Percentiles rank a stretch among this genome's conserved stretches.
Evolutionary conservation across 2,797 vertebrate genomes (phyloP).

Genomic region (Moxostoma hubbsi): DNA sequence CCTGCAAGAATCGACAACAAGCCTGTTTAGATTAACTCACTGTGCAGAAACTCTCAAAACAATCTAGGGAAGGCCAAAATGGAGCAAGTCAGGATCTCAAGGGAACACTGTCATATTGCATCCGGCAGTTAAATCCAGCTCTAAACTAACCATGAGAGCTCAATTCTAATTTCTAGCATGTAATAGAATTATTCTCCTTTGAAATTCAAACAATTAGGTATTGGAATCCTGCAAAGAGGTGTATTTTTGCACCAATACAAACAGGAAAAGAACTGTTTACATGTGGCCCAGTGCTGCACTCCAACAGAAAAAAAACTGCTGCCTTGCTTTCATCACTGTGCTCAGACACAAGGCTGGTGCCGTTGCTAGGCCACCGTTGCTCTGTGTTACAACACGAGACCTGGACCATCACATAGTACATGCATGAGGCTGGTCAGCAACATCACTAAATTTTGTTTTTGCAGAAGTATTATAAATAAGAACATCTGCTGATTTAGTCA

Average conservation of each 20-base stretch:
- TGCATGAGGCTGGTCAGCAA: constrained; percentile 25
- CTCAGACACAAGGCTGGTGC: constrained; percentile 54
- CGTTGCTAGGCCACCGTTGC: constrained; percentile 64
- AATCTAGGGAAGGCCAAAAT: neutral
- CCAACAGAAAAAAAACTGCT: constrained; percentile 26
- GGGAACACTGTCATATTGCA: constrained; percentile 18
- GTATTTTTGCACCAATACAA: constrained; percentile 25
- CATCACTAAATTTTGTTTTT: constrained; percentile 17
- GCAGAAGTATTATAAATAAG: constrained; percentile 12
- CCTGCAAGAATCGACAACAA: neutral
- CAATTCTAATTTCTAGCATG: constrained; percentile 4
- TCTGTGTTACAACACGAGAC: constrained; percentile 54
- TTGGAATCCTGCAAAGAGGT: constrained; percentile 28
- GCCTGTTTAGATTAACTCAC: neutral
- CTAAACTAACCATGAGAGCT: neutral
- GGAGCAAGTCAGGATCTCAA: neutral
- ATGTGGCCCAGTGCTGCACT: constrained; percentile 4
- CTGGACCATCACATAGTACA: constrained; percentile 37
- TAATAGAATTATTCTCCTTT: neutral
- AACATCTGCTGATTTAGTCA: neutral
- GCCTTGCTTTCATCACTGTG: constrained; percentile 50
- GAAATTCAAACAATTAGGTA: constrained; percentile 14
- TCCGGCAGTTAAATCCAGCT: constrained; percentile 13
- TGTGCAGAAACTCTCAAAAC: neutral
- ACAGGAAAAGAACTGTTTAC: constrained; percentile 17